Percentiles rank a stretch among this genome's conserved stretches.
These are phyloP conservation scores for Drosophila borealis DNA, from an alignment of 2,888 invertebrate genomes.

Conservation along the genomic window DNA sequence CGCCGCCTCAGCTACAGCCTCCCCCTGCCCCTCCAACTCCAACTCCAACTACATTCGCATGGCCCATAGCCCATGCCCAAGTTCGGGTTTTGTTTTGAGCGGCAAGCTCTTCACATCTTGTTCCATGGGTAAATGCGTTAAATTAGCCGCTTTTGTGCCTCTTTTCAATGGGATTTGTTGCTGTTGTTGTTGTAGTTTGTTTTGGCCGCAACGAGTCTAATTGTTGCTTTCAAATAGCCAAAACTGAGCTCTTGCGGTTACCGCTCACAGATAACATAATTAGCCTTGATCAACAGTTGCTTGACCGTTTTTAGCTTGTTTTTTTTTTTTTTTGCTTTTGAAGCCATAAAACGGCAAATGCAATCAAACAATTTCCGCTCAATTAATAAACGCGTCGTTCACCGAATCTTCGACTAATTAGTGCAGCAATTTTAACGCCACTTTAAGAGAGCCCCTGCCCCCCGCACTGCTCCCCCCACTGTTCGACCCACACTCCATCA, in stretches of 20 bases:
- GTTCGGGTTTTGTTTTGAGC: conserved; percentile 24
- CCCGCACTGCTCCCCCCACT: not conserved
- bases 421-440: conserved; percentile 58
- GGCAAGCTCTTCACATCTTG: conserved; percentile 38
- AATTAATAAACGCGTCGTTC: conserved; percentile 59
- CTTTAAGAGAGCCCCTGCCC: conserved; percentile 8
- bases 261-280: conserved; percentile 44
- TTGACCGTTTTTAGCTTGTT: not conserved
- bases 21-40: not conserved
- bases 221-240: conserved; percentile 47
- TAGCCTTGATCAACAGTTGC: conserved; percentile 41
- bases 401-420: conserved; percentile 65
- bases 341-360: conserved; percentile 47
- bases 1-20: conserved; percentile 48
- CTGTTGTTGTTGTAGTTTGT: conserved; percentile 14
- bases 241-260: conserved; percentile 13
- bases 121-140: conserved; percentile 74
- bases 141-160: conserved; percentile 77
- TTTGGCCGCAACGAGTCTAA: conserved; percentile 47
- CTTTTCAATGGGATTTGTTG: conserved; percentile 28
- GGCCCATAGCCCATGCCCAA: not conserved
- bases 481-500: not conserved
- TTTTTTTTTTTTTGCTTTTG: conserved; percentile 10
- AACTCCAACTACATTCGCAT: conserved; percentile 1
- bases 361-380: conserved; percentile 77